Percentiles rank a stretch among this genome's conserved stretches.
Evolutionary conservation across 1,140 invertebrate species (phyloP).

Genomic region (Apis laboriosa): DNA sequence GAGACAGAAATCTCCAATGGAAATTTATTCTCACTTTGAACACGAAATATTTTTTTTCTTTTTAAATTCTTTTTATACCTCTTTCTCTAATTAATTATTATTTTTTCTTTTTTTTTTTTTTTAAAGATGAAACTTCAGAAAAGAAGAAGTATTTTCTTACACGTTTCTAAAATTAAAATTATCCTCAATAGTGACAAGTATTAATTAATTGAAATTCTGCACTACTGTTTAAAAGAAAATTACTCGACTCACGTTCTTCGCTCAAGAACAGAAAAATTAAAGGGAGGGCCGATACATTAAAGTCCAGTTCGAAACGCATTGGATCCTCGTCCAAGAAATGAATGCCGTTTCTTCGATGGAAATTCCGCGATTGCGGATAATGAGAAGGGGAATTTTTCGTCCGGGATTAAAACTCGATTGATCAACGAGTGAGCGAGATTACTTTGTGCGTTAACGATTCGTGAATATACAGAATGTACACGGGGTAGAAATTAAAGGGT

Average conservation of each 20-base stretch:
- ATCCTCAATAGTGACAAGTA: not conserved
- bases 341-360: too few species aligned
- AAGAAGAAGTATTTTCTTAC: not conserved
- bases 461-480: not conserved
- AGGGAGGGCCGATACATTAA: not conserved
- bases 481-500: not conserved
- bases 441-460: not conserved
- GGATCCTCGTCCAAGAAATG: not conserved
- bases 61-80: not conserved
- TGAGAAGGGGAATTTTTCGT: not conserved
- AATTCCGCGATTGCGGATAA: not conserved
- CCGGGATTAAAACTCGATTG: not conserved
- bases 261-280: too few species aligned
- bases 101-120: not conserved
- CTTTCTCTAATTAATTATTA: not conserved
- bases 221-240: not conserved
- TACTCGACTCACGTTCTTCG: not conserved
- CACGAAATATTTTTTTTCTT: not conserved
- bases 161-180: not conserved
- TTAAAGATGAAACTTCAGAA: too few species aligned
- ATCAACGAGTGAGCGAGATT: not conserved
- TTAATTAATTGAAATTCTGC: not conserved
- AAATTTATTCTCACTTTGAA: not conserved
- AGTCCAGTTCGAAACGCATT: too few species aligned
- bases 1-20: too few species aligned